Conservation (phyloP, 2,113 vertebrate genomes). For the Pelvicachromis taeniatus region DNA sequence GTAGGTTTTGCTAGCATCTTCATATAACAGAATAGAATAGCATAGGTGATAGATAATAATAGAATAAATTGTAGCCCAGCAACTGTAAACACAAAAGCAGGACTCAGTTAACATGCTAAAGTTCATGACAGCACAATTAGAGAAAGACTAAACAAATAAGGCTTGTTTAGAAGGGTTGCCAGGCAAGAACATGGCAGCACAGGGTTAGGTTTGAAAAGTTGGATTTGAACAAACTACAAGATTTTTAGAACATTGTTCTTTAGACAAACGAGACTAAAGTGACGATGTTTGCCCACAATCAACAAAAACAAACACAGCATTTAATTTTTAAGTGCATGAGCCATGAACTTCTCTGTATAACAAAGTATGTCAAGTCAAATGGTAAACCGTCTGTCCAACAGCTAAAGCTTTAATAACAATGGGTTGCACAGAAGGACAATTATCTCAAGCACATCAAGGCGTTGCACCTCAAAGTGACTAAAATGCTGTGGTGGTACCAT, state of each 20-base stretch:
- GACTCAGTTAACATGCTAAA: not conserved
- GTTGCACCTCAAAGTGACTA: not conserved
- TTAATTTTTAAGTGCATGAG: not conserved
- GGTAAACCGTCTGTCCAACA: not conserved
- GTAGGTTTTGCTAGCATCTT: not conserved
- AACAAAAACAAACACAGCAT: not conserved
- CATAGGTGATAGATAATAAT: too few species aligned
- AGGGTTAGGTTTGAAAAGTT: not conserved
- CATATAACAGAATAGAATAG: not conserved
- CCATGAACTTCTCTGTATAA: not conserved
- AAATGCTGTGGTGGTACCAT: rapidly evolving
- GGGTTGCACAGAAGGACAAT: not conserved
- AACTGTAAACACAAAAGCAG: not conserved
- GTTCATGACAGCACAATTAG: not conserved
- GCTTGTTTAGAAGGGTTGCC: not conserved
- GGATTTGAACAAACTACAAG: not conserved
- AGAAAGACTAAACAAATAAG: not conserved
- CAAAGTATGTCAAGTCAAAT: not conserved
- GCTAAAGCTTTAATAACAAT: not conserved
- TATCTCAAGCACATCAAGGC: not conserved
- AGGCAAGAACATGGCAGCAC: not conserved
- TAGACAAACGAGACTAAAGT: not conserved
- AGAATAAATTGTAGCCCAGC: not conserved
- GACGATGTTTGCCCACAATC: not conserved
- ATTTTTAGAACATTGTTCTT: not conserved